Percentiles rank a stretch among this genome's conserved stretches.
Conservation (phyloP, 2,113 vertebrate genomes). For the Cygnus buccinator region DNA sequence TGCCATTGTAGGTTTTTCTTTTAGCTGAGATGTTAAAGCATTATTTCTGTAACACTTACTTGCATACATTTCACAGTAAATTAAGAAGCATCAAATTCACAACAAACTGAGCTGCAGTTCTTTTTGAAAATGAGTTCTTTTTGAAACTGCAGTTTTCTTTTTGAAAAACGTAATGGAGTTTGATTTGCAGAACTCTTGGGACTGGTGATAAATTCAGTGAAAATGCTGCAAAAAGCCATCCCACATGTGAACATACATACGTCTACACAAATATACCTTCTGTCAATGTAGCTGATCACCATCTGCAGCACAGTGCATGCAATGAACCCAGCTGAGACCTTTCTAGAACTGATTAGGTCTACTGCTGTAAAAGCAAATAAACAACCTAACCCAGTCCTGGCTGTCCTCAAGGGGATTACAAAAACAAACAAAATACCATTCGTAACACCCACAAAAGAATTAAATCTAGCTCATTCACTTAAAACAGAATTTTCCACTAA, state of each 20-base stretch:
- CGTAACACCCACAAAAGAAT: neutral
- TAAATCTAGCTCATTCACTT: neutral
- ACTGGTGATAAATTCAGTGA: neutral
- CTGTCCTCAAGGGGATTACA: neutral
- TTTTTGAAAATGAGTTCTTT: neutral
- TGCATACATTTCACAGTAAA: neutral
- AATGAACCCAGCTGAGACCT: neutral
- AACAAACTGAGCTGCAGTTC: neutral
- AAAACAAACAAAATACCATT: neutral
- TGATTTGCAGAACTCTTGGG: neutral
- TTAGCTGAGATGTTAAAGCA: neutral
- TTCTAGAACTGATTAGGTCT: neutral
- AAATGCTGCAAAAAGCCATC: neutral
- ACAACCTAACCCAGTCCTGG: neutral
- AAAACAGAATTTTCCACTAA: neutral
- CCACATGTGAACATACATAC: neutral
- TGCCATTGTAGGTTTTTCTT: neutral
- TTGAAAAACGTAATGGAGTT: neutral
- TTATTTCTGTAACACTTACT: neutral
- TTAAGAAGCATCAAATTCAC: neutral
- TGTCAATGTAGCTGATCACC: rapidly evolving
- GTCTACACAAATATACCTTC: neutral
- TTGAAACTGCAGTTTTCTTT: neutral
- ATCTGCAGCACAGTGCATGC: rapidly evolving
- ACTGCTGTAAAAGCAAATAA: neutral